Evolutionary conservation across 2,888 invertebrate species (phyloP).

Genomic region (Silvanus unidentatus): DNA sequence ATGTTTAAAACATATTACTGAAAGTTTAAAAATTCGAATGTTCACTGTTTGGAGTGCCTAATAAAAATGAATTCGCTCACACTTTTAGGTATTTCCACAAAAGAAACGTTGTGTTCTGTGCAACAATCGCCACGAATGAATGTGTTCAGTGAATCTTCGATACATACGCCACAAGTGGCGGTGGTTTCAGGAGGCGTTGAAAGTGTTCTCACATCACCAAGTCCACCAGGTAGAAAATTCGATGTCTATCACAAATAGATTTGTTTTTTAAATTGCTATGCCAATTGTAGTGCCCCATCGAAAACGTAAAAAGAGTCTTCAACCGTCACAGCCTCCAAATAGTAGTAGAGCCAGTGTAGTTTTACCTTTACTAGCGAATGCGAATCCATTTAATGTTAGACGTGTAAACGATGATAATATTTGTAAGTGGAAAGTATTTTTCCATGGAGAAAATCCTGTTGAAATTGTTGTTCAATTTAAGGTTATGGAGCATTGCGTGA

Average conservation of each 20-base stretch:
- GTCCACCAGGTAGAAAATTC: conserved; percentile 52
- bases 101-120: conserved; percentile 19
- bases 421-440: conserved; percentile 28
- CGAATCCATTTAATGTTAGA: conserved; percentile 52
- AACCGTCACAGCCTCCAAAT: conserved; percentile 53
- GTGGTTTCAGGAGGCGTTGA: conserved; percentile 44
- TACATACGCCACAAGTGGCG: conserved; percentile 40
- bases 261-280: neutral
- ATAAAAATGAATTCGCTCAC: too few species aligned
- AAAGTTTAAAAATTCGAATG: too few species aligned
- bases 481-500: conserved; percentile 73
- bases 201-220: conserved; percentile 50
- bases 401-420: conserved; percentile 50
- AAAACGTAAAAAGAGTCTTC: conserved; percentile 47
- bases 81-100: conserved; percentile 11
- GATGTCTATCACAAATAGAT: neutral
- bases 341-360: conserved; percentile 72
- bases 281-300: conserved; percentile 41
- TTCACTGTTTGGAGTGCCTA: too few species aligned
- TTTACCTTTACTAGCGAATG: conserved; percentile 60
- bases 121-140: conserved; percentile 24
- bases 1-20: too few species aligned
- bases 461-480: conserved; percentile 30
- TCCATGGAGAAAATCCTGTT: neutral
- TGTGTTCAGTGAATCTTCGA: conserved; percentile 24